These are phyloP conservation scores for Stictonetta naevosa DNA, from an alignment of 2,113 vertebrate genomes.

Conservation along the genomic window DNA sequence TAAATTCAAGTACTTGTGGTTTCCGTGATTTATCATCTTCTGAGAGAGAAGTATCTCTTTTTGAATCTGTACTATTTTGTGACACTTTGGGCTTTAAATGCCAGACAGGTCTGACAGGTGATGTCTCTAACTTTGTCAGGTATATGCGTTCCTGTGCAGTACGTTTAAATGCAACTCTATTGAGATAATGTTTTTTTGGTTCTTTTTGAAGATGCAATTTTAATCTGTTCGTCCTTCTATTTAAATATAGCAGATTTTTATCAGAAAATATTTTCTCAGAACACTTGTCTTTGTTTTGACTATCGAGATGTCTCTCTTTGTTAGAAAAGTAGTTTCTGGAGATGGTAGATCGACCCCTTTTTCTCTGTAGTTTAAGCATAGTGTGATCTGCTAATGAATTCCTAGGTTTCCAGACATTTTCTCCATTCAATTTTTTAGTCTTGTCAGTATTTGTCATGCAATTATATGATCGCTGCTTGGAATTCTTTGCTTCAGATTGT, in stretches of 20 bases:
- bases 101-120: slow-evolving; percentile 33
- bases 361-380: slow-evolving; percentile 14
- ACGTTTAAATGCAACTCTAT: slow-evolving; percentile 72
- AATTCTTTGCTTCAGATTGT: neutral
- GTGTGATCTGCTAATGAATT: slow-evolving; percentile 31
- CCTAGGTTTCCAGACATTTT: slow-evolving; percentile 14
- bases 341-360: neutral
- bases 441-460: neutral
- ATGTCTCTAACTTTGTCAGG: slow-evolving; percentile 70
- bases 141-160: slow-evolving; percentile 72
- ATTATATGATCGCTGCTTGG: neutral
- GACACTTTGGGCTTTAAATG: neutral
- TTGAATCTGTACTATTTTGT: neutral
- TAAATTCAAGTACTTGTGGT: slow-evolving; percentile 75
- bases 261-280: slow-evolving; percentile 54
- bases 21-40: neutral
- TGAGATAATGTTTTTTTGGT: slow-evolving; percentile 77
- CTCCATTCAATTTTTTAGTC: slow-evolving; percentile 27
- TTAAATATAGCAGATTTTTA: slow-evolving; percentile 40
- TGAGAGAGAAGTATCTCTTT: neutral
- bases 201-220: slow-evolving; percentile 58
- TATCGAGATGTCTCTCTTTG: neutral
- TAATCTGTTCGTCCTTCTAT: slow-evolving; percentile 38
- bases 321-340: slow-evolving; percentile 24
- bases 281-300: slow-evolving; percentile 37